Evolutionary conservation across 1,140 invertebrate species (phyloP), one percentile per base, ranked within the genome.

Genomic region (Sarcophaga peregrina): DNA sequence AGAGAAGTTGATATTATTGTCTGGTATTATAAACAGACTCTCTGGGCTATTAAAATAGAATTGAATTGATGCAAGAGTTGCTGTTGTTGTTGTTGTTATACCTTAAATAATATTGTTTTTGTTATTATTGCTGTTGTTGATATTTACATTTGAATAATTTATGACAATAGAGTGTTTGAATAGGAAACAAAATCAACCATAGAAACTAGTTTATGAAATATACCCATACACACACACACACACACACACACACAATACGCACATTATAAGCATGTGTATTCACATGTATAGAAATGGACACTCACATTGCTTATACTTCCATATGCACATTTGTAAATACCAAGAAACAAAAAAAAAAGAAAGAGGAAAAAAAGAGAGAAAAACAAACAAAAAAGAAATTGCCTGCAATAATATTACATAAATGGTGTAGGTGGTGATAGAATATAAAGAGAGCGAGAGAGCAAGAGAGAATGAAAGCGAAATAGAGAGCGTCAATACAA

Each of bases 101-200:
- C n/a, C n/a, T 37, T 1, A 37, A 37, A 37, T 37, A 37, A 37
- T 37, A 4, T 37, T 37, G 25, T 37, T 37, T 37, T 37, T 37
- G 25, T 37, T 37, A 37, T 37, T 37, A 37, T 37, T 37, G 68
- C 52, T 62, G 62, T 81, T 89, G 88, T 87, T 89, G 88, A 89
- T 89, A 88, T 89, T 89, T 89, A 85, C 86, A 84, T 89, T 88
- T 89, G 88, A 89, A 89, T 89, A 89, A 89, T 89, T 89, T 89
- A 89, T 89, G 86, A 87, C 75, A 78, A 78, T 50, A 78, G n/a
- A n/a, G 75, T 50, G 48, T 78, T 78, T 78, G 75, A 50, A 78
- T 17, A 78, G 13, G 47, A 78, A 78, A 78, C 75, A 48, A 78
- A 37, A 50, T 17, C 17, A 78, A 17, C n/a, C 45, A 76, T 52